A percentile compares a stretch with the other conserved stretches of the same genome.
Conservation (phyloP, 2,797 vertebrate genomes). For the Choloepus didactylus region DNA sequence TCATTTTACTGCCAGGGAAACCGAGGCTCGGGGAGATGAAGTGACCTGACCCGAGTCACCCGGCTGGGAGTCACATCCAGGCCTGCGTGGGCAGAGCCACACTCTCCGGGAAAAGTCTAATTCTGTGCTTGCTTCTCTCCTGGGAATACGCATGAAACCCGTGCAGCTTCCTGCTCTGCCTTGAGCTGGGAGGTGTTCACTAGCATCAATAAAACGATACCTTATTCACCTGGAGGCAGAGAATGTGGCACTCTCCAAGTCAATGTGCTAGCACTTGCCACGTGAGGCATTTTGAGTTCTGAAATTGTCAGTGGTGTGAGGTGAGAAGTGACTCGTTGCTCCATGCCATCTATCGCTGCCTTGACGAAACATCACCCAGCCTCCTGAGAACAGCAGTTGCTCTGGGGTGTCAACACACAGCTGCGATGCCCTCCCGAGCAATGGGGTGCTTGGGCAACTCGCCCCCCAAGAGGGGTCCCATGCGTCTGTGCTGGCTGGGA, state of each 20-base stretch:
- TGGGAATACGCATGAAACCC: background rate
- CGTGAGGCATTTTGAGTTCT: background rate
- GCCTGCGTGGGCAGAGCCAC: background rate
- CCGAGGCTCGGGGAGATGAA: background rate
- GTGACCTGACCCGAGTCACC: background rate
- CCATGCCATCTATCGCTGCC: background rate
- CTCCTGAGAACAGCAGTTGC: background rate
- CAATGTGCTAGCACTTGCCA: background rate
- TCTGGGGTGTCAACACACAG: background rate
- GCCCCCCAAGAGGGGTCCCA: accelerated
- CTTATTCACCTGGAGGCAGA: background rate
- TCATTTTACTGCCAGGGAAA: background rate
- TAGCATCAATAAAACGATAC: background rate
- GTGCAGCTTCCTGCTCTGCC: no score
- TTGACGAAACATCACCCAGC: background rate
- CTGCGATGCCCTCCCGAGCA: background rate
- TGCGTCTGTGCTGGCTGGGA: background rate
- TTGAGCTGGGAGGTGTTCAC: background rate
- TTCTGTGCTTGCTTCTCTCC: background rate
- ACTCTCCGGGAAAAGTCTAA: background rate
- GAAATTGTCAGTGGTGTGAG: background rate
- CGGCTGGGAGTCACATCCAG: background rate
- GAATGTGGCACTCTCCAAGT: background rate
- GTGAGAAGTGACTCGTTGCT: background rate
- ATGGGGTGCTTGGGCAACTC: background rate